Evolutionary conservation across 53 echinoderm and acorn worm genomes (phyloP).

Genomic region (Echinarachnius parma): DNA sequence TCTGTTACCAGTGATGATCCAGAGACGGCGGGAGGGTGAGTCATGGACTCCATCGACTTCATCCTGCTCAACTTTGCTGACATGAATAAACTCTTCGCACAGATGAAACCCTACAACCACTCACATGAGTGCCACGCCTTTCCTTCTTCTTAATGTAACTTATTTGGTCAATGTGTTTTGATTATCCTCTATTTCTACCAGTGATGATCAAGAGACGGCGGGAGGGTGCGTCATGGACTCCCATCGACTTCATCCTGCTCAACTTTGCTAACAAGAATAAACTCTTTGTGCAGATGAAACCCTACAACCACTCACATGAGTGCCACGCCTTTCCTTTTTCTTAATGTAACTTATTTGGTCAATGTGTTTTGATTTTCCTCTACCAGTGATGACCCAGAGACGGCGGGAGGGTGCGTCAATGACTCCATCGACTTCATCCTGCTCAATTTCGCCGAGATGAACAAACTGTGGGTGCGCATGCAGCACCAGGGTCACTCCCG

Average conservation of each 20-base stretch:
- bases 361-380: not conserved
- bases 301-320: too few relatives aligned
- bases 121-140: constrained; percentile 79
- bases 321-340: too few relatives aligned
- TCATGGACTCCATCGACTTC: constrained; percentile 94
- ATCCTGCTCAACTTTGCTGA: constrained; percentile 99
- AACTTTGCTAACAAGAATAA: constrained; percentile 99
- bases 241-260: constrained; percentile 95
- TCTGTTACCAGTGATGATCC: constrained; percentile 2
- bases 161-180: not conserved
- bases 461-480: constrained; percentile 98
- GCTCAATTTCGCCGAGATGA: constrained; percentile 98
- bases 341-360: not conserved
- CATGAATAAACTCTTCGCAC: constrained; percentile 98
- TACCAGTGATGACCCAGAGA: constrained; percentile 19
- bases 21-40: constrained; percentile 60
- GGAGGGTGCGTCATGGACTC: constrained; percentile 84
- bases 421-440: constrained; percentile 99
- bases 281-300: constrained; percentile 93
- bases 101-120: constrained; percentile 96
- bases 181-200: not conserved
- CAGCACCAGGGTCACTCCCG: constrained; percentile 97
- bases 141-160: too few relatives aligned
- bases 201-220: constrained; percentile 36
- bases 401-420: constrained; percentile 68